Conservation (phyloP, 1,140 invertebrate genomes). For the Pogonognathellus flavescens region DNA sequence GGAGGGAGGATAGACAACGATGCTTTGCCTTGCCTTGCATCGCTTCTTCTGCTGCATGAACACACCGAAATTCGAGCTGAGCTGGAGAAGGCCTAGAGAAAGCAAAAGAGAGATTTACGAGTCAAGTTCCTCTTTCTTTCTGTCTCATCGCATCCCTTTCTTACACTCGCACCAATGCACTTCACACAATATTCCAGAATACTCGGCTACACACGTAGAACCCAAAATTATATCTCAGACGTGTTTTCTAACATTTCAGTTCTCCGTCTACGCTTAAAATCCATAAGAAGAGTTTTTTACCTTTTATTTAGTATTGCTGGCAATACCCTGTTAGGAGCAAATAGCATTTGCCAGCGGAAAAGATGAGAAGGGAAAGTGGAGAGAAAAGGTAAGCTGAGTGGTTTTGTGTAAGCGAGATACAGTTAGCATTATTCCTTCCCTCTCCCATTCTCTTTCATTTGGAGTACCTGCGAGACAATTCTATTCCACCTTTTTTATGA, state of each 20-base stretch:
- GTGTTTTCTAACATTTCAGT: too few relatives aligned
- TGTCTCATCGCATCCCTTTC: neutral
- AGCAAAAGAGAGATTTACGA: slow-evolving; percentile 12
- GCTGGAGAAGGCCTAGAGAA: neutral
- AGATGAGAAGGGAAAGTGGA: neutral
- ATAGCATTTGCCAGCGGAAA: neutral
- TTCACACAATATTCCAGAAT: too few relatives aligned
- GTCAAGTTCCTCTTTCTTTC: slow-evolving; percentile 36
- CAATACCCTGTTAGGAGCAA: neutral
- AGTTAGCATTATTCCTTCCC: neutral
- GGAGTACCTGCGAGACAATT: neutral
- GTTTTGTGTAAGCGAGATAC: neutral
- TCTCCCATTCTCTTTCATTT: slow-evolving; percentile 17
- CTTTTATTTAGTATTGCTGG: slow-evolving; percentile 1
- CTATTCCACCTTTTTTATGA: slow-evolving; percentile 34
- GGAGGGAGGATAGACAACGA: neutral
- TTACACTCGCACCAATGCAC: neutral
- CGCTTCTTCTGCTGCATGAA: neutral
- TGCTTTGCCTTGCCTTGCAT: neutral
- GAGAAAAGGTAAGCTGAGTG: slow-evolving; percentile 21
- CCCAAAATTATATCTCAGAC: too few relatives aligned
- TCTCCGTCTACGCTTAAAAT: neutral
- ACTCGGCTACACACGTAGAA: too few relatives aligned
- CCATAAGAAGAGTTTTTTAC: slow-evolving; percentile 4
- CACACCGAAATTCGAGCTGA: neutral